Percentiles rank a stretch among this genome's conserved stretches.
phyloP scores from a whole-genome alignment of 2,888 invertebrate species.

The Zygothrica quintamaculata region DNA sequence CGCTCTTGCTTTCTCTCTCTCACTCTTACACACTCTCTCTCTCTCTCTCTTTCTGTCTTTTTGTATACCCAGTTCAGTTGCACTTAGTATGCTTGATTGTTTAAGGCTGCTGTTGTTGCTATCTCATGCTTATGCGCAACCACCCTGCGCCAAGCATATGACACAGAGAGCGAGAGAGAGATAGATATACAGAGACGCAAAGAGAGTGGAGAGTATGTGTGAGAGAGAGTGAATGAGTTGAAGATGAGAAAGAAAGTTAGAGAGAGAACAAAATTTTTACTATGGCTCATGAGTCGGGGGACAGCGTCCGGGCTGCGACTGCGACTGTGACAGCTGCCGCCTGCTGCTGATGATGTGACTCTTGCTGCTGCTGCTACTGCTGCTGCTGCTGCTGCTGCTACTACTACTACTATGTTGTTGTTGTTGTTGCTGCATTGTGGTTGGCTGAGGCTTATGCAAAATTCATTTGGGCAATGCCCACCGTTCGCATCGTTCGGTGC shows the following conservation, averaged over 20 bases:
- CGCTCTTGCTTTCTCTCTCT: slow-evolving; percentile 35
- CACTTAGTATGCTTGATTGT: slow-evolving; percentile 5
- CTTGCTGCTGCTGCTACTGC: slow-evolving; percentile 28
- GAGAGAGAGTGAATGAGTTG: too few relatives aligned
- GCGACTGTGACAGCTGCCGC: slow-evolving; percentile 21
- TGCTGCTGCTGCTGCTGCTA: slow-evolving; percentile 16
- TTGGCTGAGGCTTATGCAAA: slow-evolving; percentile 81
- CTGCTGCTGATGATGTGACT: slow-evolving; percentile 35
- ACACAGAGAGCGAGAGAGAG: slow-evolving; percentile 33
- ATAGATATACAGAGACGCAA: too few relatives aligned
- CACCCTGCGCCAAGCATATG: slow-evolving; percentile 60
- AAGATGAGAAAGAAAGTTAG: slow-evolving; percentile 24
- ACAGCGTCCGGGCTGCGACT: slow-evolving; percentile 31
- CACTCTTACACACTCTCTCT: slow-evolving; percentile 28
- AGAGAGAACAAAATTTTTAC: slow-evolving; percentile 21
- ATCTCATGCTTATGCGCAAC: slow-evolving; percentile 43
- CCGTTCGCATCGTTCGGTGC: slow-evolving; percentile 39
- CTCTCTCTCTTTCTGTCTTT: too few relatives aligned
- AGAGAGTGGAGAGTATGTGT: too few relatives aligned
- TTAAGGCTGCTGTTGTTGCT: slow-evolving; percentile 30
- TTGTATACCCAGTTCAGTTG: too few relatives aligned
- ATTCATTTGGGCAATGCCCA: slow-evolving; percentile 71
- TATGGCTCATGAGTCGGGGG: slow-evolving; percentile 12
- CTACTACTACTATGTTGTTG: slow-evolving; percentile 15
- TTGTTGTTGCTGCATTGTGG: slow-evolving; percentile 76